phyloP scores from a whole-genome alignment of 37 sponge, comb jelly and placozoan genomes.

The Chondrosia reniformis region DNA sequence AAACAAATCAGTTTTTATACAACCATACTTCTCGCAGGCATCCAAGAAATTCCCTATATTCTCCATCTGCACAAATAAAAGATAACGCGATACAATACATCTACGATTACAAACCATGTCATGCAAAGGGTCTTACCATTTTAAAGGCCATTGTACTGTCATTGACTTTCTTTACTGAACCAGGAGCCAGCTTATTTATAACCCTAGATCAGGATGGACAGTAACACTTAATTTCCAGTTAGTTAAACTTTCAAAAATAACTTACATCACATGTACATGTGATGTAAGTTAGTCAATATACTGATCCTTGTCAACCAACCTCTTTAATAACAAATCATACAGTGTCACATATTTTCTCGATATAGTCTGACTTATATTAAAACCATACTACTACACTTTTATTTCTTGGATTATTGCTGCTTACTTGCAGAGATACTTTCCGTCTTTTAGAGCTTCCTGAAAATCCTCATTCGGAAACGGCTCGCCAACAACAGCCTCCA shows the following conservation, averaged over 20 bases:
- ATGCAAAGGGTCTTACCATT: neutral
- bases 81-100: no score
- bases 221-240: no score
- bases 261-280: no score
- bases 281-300: no score
- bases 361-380: no score
- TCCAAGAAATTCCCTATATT: conserved; percentile 84
- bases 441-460: conserved; percentile 59
- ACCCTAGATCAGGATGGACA: neutral
- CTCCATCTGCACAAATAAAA: no score
- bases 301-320: no score
- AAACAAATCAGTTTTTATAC: conserved; percentile 72
- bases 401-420: neutral
- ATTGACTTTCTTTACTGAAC: neutral
- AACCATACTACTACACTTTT: no score
- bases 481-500: conserved; percentile 68
- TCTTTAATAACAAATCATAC: no score
- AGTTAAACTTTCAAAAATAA: no score
- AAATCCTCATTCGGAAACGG: conserved; percentile 30
- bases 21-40: conserved; percentile 68
- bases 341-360: no score
- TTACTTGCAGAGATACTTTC: conserved; percentile 62
- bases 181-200: neutral
- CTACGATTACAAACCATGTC: no score
- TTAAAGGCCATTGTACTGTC: neutral